These are phyloP conservation scores for Plusia festucae DNA, from an alignment of 2,888 invertebrate species.

Conservation along the genomic window DNA sequence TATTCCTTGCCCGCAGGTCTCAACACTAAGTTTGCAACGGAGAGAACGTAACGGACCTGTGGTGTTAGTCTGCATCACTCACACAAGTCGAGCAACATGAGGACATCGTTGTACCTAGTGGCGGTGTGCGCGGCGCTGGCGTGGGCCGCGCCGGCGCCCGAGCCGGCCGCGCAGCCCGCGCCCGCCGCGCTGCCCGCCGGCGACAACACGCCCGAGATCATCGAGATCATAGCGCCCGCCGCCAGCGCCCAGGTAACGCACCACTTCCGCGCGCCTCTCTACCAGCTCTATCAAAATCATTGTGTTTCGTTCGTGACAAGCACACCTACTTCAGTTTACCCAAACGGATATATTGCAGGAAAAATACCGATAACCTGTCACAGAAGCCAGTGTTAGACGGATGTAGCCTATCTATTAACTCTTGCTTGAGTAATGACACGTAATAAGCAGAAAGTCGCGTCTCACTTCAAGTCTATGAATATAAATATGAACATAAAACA, in stretches of 20 bases:
- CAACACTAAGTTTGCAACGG: slow-evolving; percentile 62
- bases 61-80: slow-evolving; percentile 27
- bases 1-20: slow-evolving; percentile 55
- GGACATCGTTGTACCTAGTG: slow-evolving; percentile 66
- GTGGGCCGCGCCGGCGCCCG: slow-evolving; percentile 66
- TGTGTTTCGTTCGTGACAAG: too few relatives aligned
- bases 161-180: slow-evolving; percentile 63
- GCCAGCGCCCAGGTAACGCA: slow-evolving; percentile 81
- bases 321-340: too few relatives aligned
- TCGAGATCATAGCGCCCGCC: slow-evolving; percentile 87
- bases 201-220: slow-evolving; percentile 84
- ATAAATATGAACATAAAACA: slow-evolving; percentile 20
- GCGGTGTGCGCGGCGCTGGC: slow-evolving; percentile 67
- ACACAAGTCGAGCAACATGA: slow-evolving; percentile 65
- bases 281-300: too few relatives aligned
- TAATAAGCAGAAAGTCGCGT: slow-evolving; percentile 5
- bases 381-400: too few relatives aligned
- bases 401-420: too few relatives aligned
- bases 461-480: slow-evolving; percentile 18
- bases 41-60: slow-evolving; percentile 48
- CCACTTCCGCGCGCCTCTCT: too few relatives aligned
- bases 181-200: slow-evolving; percentile 69
- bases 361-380: too few relatives aligned
- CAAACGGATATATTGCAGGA: too few relatives aligned
- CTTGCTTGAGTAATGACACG: slow-evolving; percentile 4